Evolutionary conservation across 2,888 invertebrate genomes (phyloP), one percentile per base, ranked within the genome.

Genomic region (Beris chalybata): DNA sequence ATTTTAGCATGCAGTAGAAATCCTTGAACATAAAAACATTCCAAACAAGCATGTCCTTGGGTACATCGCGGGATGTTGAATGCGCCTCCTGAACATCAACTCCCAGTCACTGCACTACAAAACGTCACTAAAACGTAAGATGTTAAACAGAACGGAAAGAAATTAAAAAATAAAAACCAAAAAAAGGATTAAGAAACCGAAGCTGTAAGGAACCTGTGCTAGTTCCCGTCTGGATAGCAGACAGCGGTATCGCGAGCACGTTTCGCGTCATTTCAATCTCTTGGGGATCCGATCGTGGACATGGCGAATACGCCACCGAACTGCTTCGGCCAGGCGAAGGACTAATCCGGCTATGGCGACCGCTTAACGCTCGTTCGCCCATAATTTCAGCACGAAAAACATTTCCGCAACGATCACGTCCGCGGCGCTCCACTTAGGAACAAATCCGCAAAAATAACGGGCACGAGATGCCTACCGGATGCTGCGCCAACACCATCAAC

Each of bases 241-340:
- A 80, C 77, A 80, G 77, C 57, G 80, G 81, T 70, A 81, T 80
- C 69, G 81, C 80, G 66, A 81, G 72, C 68, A 79, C 79, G 67
- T 79, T 80, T 66, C 78, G 74, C 31, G 73, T 72, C 72, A 76
- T 70, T 45, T 77, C 75, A 58, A 77, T 74, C 71, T 80, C 78
- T 65, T 79, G 78, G 44, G 77, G 77, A 71, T 81, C 81, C 15
- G 76, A 76, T 71, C 78, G 76, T 47, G 81, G 81, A 71, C 81
- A 81, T 64, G 80, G 77, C 68, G 79, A 75, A 70, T 81, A 81
- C 38, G 81, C 81, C 67, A 80, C 76, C 12, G 50, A 52, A 72
- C 78, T 77, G 67, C 78, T 77, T 63, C 79, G 77, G 66, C 78
- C 79, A 67, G 79, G 79, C 65, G 79, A 77, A 44, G 80, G 80